Evolutionary conservation across 2,888 invertebrate species (phyloP).

Genomic region (Axea sp.): DNA sequence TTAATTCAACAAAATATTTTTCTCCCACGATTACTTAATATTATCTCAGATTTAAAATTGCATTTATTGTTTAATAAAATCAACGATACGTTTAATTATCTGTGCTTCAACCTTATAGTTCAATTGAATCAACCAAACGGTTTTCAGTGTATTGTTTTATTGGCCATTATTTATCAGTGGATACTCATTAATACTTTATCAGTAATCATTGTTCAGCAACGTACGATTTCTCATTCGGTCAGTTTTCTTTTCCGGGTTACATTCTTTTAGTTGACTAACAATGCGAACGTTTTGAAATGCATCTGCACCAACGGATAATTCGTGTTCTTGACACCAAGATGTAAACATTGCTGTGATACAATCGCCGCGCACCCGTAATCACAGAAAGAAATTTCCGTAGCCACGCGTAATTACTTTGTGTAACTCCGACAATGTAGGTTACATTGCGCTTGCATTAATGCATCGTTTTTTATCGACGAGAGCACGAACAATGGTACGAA

Average conservation of each 20-base stretch:
- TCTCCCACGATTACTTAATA: too few relatives aligned
- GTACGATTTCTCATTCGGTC: too few relatives aligned
- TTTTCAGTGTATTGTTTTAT: too few relatives aligned
- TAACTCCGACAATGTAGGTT: conserved; percentile 28
- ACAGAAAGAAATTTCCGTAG: conserved; percentile 35
- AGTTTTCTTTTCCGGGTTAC: conserved; percentile 5
- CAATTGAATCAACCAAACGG: too few relatives aligned
- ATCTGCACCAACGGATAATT: neutral
- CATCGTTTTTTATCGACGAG: conserved; percentile 23
- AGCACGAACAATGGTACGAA: conserved; percentile 16
- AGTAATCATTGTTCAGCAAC: too few relatives aligned
- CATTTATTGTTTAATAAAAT: too few relatives aligned
- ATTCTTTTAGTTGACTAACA: neutral
- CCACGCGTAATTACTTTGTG: conserved; percentile 33
- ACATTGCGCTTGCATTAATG: conserved; percentile 27
- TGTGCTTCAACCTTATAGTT: too few relatives aligned
- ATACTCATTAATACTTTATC: too few relatives aligned
- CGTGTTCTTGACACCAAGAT: conserved; percentile 21
- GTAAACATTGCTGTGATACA: conserved; percentile 16
- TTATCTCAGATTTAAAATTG: too few relatives aligned
- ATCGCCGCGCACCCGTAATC: conserved; percentile 20
- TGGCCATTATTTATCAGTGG: too few relatives aligned
- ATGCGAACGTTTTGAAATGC: conserved; percentile 9
- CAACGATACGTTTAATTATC: too few relatives aligned
- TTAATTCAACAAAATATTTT: too few relatives aligned